Base-by-base conservation (phyloP, 1,140 invertebrate species). In the Meloidogyne exigua region DNA sequence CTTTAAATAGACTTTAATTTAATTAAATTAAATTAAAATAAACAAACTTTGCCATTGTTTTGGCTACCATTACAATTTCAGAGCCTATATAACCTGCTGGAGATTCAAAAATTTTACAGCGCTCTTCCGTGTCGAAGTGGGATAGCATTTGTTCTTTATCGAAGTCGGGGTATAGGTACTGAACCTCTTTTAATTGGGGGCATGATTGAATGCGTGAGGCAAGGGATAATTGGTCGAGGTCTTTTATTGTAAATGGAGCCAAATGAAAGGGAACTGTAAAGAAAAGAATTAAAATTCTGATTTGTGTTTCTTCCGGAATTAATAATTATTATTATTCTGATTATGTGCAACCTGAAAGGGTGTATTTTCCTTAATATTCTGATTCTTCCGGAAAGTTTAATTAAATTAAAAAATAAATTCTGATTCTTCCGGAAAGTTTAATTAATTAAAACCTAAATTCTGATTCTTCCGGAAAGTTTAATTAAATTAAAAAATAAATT, bases 21-120 rank as follows among this genome's bases (percentile, higher is more conserved):
- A 57, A n/a, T 57, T 57, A 39, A 23, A 26, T 68, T 13, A 26
- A 64, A 32, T 67, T 11, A 1, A 49, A 23, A 1, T 32, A n/a
- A 28, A 85, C 81, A 76, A 75, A 70, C 69, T 28, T 36, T 32
- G 39, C 42, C 44, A 65, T 32, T 25, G 86, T 87, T 69, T 87
- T 87, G 9, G 85, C 85, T 42, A 87, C 86, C 85, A 87, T 87
- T 11, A 87, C 86, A 76, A 87, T 87, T 71, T 87, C 86, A 36
- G 85, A 87, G 57, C 82, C 81, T 57, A 87, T 87, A 57, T 86
- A 86, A 13, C 85, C 80, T 13, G 82, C 87, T 0, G 84, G 84
- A 0, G 81, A 81, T 39, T 84, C 85, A 65, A 64, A 64, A 25
- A 77, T 76, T 28, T 82, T 80, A 39, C 81, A 76, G 21, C 86